phyloP scores from a whole-genome alignment of 1,140 invertebrate species.

The Hydropsyche tenuis region DNA sequence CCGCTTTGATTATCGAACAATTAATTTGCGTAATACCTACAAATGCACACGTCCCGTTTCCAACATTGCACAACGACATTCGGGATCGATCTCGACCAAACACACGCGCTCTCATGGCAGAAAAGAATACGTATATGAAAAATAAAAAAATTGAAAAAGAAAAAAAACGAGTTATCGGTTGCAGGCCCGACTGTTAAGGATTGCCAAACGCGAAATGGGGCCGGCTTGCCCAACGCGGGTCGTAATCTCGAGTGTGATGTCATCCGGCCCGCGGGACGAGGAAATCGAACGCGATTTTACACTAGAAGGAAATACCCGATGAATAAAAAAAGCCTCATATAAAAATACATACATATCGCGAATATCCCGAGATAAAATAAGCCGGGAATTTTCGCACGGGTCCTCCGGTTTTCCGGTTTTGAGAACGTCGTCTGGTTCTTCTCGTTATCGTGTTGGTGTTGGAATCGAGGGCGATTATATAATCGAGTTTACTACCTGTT shows the following conservation, averaged over 20 bases:
- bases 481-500: slow-evolving; percentile 34
- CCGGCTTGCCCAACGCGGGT: slow-evolving; percentile 43
- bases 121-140: background rate
- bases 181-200: slow-evolving; percentile 36
- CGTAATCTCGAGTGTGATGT: slow-evolving; percentile 45
- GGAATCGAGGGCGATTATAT: slow-evolving; percentile 37
- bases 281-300: background rate
- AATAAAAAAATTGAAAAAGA: background rate
- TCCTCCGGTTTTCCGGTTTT: too few relatives aligned
- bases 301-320: background rate
- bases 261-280: slow-evolving; percentile 30
- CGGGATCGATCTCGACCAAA: background rate
- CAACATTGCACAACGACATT: background rate
- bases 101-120: background rate
- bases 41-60: slow-evolving; percentile 2
- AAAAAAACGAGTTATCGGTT: slow-evolving; percentile 44
- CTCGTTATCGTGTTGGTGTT: too few relatives aligned
- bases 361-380: too few relatives aligned
- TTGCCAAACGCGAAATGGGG: slow-evolving; percentile 42
- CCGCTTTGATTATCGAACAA: too few relatives aligned
- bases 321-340: too few relatives aligned
- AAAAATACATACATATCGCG: too few relatives aligned
- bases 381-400: too few relatives aligned
- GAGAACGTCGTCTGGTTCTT: too few relatives aligned
- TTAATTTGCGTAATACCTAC: too few relatives aligned